Base-by-base conservation (phyloP, 2,797 vertebrate species). In the Lemur catta region DNA sequence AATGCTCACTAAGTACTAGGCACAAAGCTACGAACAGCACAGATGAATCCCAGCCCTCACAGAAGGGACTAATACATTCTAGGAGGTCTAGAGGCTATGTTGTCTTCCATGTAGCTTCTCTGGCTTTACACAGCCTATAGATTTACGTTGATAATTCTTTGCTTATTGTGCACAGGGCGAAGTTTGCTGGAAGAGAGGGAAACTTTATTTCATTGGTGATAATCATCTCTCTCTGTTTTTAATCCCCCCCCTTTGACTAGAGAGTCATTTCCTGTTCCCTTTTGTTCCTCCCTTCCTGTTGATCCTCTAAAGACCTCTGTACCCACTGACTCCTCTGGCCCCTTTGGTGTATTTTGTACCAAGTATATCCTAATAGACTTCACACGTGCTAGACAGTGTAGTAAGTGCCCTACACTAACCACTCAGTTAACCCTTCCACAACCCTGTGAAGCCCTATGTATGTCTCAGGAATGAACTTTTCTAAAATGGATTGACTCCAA, bases 211-310 rank as follows among this genome's bases (percentile, higher is more conserved):
- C 59, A 50, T 38, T 55, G 41, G 72, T 65, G 90, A 97, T 89
- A 93, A 63, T 78, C 55, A 95, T 84, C 80, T 96, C 92, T 72
- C 55, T 94, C 22, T 96, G 84, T 75, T 95, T 90, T 90, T 57
- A 89, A 71, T 90, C 38, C 81, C 33, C 57, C 57, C 30, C 6
- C 13, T 26, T 75, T 94, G 94, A 80, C 71, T 46, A 65, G 55
- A 90, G 41, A 92, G 71, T 59, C 50, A 57, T 59, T 93, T 97
- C 96, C 96, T 88, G 2, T 59, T 50, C 81, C 11, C 91, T 89
- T 96, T 95, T 97, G 96, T 97, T 92, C 92, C 48, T 91, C 88
- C 18, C 48, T 95, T 97, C 97, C 94, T 96, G 96, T 94, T 96
- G 94, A 92, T 84, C 24, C 46, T 82, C 52, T 38, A 6, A 89